Base-by-base conservation (phyloP, 2,888 invertebrate species). In the Capitulum mitella region DNA sequence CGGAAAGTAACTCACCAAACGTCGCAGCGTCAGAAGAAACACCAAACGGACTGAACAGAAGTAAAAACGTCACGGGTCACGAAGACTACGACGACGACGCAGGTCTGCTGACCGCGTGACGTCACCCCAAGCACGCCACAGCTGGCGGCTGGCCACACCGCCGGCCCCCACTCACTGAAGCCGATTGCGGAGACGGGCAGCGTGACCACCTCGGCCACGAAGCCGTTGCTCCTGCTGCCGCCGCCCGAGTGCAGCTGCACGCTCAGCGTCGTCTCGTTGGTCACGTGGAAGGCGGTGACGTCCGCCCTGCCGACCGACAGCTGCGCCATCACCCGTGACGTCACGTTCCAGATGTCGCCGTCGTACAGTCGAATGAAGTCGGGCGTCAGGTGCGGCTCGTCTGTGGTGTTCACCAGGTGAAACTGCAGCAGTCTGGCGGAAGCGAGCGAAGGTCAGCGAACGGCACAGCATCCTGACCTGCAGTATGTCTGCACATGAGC, bases 181-280 rank as follows among this genome's bases (percentile, higher is more conserved):
- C 93, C 94, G 85, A 94, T 92, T 14, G 93, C 93, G 70, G 95
- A 94, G 84, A 95, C 93, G 0, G 99, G 98, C 70, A 98, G 87
- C 0, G 97, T 96, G 0, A 98, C 93, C 78, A 99, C 91, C 88
- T 99, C 98, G 29, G 98, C 99, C 81, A 99, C 93, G 84, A 99
- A 99, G 37, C 99, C 99, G 86, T 97, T 93, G 29, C 90, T 89
- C n/a, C 92, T 92, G 46, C 96, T 94, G 0, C 98, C 98, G 40
- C 98, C 97, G 83, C 97, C 97, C 0, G 97, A 97, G 84, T 97
- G 94, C 34, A 98, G 86, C 84, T 95, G 93, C 0, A 99, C 88
- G 83, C 96, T 96, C 82, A 99, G 86, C 37, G 70, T 70, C 70
- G 70, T 29, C 34, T 83, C 83, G 77, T 82, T 80, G n/a, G 80